phyloP scores from a whole-genome alignment of 2,888 invertebrate species.

The Amiota communis region DNA sequence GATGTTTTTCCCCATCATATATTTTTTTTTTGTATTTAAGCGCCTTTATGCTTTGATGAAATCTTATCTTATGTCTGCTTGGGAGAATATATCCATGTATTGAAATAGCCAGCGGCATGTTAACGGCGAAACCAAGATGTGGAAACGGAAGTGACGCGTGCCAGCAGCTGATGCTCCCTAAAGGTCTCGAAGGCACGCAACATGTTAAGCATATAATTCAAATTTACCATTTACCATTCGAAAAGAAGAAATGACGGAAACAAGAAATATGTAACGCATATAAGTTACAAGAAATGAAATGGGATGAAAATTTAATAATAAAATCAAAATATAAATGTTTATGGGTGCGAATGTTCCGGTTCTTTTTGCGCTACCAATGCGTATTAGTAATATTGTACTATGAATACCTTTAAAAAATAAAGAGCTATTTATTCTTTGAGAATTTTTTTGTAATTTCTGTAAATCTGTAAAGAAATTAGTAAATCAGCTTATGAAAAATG shows the following conservation, averaged over 20 bases:
- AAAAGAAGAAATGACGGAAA: not conserved
- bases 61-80: not conserved
- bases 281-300: constrained; percentile 45
- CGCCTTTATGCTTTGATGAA: no score
- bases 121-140: not conserved
- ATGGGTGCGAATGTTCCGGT: not conserved
- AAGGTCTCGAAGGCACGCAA: constrained; percentile 47
- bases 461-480: no score
- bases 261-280: not conserved
- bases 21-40: not conserved
- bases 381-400: constrained; percentile 63
- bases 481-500: no score
- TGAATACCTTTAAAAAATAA: no score
- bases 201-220: constrained; percentile 54
- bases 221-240: constrained; percentile 17
- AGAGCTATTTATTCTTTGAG: no score
- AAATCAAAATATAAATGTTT: constrained; percentile 45
- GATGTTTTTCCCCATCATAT: not conserved
- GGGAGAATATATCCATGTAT: not conserved
- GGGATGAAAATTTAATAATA: constrained; percentile 65
- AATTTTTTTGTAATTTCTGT: no score
- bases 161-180: constrained; percentile 20
- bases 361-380: constrained; percentile 38
- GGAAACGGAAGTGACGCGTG: constrained; percentile 28
- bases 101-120: constrained; percentile 29